Base-by-base conservation (phyloP, 2,797 vertebrate species). In the Taenioides sp. region DNA sequence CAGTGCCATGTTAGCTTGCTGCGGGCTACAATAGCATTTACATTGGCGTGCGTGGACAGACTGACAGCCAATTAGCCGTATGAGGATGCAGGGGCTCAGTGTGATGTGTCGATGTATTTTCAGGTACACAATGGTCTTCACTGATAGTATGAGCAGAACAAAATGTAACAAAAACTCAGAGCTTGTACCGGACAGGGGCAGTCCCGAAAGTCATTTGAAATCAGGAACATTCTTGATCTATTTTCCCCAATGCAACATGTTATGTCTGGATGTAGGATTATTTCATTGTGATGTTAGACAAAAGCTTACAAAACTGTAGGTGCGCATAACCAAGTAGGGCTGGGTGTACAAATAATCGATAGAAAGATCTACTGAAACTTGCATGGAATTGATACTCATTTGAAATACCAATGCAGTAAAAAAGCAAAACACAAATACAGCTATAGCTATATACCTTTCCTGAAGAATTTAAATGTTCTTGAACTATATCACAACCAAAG, bases 61-160 rank as follows among this genome's bases (percentile, higher is more conserved):
- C n/a, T 69, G 65, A 58, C 65, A 47, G 67, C 23, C 12, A 59
- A 52, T 67, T 50, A 76, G 61, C n/a, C 58, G 62, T 60, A 50
- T 34, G 58, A 37, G 34, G 25, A 67, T 64, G 18, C 65, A 18
- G 6, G 69, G 23, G 50, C 57, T 71, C 47, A 34, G 6, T 58
- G 22, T 20, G 11, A 18, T 49, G 18, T 4, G n/a, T 57, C 59
- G 27, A 7, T 57, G 61, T 59, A 34, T 6, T 59, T 63, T 23
- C 25, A 66, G 54, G 16, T 43, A 37, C 31, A 52, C 65, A 55
- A n/a, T 17, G 27, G 23, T 40, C 28, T 37, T 54, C 3, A 25
- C 12, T 67, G 65, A 70, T 37, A 20, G 12, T 7, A 14, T 47
- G 75, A 70, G 54, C 65, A 74, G 55, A 67, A 47, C 37, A 1